Percentiles rank a stretch among this genome's conserved stretches.
phyloP scores from a whole-genome alignment of 2,113 vertebrate genomes.

The Pimephales promelas region DNA sequence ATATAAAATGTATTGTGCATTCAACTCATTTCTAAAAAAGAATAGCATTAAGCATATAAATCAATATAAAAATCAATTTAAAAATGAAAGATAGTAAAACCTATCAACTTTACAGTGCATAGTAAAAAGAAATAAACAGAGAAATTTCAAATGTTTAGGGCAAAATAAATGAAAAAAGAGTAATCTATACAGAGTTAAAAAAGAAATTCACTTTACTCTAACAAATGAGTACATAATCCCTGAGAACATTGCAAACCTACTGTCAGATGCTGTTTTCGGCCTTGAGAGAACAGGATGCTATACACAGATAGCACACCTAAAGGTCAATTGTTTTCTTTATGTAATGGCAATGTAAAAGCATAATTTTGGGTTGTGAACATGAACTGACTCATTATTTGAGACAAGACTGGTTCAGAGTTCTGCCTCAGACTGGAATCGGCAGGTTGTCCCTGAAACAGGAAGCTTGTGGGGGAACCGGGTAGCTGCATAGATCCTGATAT shows the following conservation, averaged over 20 bases:
- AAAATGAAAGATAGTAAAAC: conserved; percentile 76
- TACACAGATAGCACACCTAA: not conserved
- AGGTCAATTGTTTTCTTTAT: not conserved
- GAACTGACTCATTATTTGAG: conserved; percentile 28
- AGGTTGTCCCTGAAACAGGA: conserved; percentile 88
- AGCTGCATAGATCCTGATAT: conserved; percentile 79
- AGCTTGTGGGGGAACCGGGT: conserved; percentile 76
- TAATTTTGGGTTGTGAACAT: not conserved
- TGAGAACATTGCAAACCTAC: conserved; percentile 44
- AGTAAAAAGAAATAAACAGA: not conserved
- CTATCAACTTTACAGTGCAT: conserved; percentile 67
- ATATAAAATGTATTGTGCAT: not conserved
- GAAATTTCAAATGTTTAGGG: not conserved
- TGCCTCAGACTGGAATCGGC: conserved; percentile 86
- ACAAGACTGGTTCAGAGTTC: conserved; percentile 25
- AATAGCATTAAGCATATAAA: not conserved
- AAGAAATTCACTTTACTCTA: not conserved
- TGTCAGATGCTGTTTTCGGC: not conserved
- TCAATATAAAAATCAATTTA: no score
- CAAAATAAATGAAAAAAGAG: not conserved
- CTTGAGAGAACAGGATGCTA: conserved; percentile 22
- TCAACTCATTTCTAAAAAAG: not conserved
- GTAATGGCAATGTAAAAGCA: not conserved
- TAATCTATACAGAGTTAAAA: not conserved
- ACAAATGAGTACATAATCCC: conserved; percentile 12